Conservation (phyloP, 2,797 vertebrate species). For the Tamandua tetradactyla region DNA sequence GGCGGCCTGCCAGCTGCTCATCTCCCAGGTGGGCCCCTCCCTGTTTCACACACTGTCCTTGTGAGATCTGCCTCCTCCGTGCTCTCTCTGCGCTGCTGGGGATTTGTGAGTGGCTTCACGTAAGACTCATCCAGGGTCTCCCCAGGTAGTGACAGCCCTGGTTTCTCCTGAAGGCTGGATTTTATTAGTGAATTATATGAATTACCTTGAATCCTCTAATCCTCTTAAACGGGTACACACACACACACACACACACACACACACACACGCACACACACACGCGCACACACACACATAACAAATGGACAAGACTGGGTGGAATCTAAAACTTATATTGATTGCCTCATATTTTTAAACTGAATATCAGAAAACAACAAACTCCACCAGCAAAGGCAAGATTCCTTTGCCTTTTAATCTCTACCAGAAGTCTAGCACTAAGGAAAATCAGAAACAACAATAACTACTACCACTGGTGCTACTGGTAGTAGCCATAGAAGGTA, state of each 20-base stretch:
- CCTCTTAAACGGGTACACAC: background rate
- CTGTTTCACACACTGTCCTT: background rate
- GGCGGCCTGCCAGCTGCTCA: constrained; percentile 91
- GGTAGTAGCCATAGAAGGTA: background rate
- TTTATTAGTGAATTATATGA: background rate
- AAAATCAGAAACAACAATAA: background rate
- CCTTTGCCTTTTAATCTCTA: background rate
- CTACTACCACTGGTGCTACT: background rate
- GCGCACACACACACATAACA: no score
- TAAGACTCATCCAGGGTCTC: background rate
- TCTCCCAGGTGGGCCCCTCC: constrained; percentile 90
- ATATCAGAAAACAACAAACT: background rate
- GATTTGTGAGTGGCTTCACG: rapidly evolving
- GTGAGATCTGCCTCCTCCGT: background rate
- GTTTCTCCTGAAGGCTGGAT: background rate
- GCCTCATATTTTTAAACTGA: background rate
- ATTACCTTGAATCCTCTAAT: background rate
- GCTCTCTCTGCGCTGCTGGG: background rate
- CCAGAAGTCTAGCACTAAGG: background rate
- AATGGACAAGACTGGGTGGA: background rate
- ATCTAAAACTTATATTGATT: background rate
- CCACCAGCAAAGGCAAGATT: background rate
- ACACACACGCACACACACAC: background rate
- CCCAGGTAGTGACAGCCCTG: background rate
- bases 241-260: no score